phyloP scores from a whole-genome alignment of 2,888 invertebrate genomes.

The Conchocele bisecta region DNA sequence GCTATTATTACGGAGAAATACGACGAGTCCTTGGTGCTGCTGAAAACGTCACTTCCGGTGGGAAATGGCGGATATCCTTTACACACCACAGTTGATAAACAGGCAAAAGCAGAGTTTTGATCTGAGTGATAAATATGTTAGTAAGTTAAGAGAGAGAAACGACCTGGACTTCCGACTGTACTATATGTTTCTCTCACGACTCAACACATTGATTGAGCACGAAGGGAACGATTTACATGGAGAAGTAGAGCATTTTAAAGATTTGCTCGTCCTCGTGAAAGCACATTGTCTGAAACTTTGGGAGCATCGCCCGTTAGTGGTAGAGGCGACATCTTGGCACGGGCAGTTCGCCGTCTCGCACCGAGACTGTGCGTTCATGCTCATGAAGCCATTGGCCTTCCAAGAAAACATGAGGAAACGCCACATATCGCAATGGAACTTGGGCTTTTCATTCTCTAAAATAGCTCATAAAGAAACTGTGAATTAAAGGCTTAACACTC shows the following conservation, averaged over 20 bases:
- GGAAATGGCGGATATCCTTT: conserved; percentile 36
- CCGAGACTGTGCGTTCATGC: conserved; percentile 47
- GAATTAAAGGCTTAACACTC: too few relatives aligned
- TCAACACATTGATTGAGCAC: conserved; percentile 10
- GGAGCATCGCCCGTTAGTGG: too few relatives aligned
- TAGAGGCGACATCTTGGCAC: conserved; percentile 39
- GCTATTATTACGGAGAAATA: conserved; percentile 48
- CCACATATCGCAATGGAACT: too few relatives aligned
- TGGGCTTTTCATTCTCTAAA: too few relatives aligned
- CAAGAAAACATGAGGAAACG: conserved; percentile 28
- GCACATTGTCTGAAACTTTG: too few relatives aligned
- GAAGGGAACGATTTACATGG: conserved; percentile 37
- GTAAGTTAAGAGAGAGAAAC: conserved; percentile 48
- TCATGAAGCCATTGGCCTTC: conserved; percentile 28
- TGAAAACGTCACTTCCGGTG: conserved; percentile 38
- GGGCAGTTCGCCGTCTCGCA: conserved; percentile 19
- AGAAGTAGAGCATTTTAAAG: conserved; percentile 47
- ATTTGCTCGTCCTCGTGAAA: too few relatives aligned
- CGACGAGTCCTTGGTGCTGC: conserved; percentile 42
- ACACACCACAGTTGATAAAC: conserved; percentile 44
- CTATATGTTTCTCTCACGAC: conserved; percentile 32
- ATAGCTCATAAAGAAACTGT: too few relatives aligned
- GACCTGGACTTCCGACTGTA: conserved; percentile 48
- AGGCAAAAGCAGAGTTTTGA: conserved; percentile 25
- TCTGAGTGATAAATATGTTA: conserved; percentile 22